Evolutionary conservation across 2,888 invertebrate genomes (phyloP), one percentile per base, ranked within the genome.

Genomic region (Cartodere bifasciata): DNA sequence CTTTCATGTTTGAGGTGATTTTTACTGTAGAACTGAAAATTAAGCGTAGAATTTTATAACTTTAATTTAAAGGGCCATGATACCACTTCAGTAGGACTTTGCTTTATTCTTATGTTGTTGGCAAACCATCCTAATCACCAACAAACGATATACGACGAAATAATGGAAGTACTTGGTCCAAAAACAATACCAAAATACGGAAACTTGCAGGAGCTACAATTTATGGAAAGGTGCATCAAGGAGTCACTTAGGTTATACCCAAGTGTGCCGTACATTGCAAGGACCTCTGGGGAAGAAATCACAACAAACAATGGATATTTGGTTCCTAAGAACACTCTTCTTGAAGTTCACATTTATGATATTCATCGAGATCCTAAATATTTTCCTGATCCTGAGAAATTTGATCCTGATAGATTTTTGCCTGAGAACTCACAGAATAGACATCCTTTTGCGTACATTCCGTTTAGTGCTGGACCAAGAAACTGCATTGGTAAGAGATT

Each of bases 1-100:
- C n/a, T n/a, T n/a, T n/a, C n/a, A n/a, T n/a, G n/a, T n/a, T 70
- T 72, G 27, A 68, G 70, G 65, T 70, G 72, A 48, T 71, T 67
- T 49, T 70, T 64, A 44, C 47, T 13, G 23, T 29, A 10, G 11
- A 2, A 25, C 13, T 14, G 12, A 17, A 28, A 17, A 10, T 17
- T 4, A 10, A 17, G 20, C 20, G 4, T 12, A 7, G 11, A 5
- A n/a, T n/a, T n/a, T n/a, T n/a, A n/a, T n/a, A n/a, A n/a, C n/a
- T n/a, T 5, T 24, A 24, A 25, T 36, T 29, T 12, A 32, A 29
- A 70, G 70, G 71, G 76, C 1, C 74, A 74, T 44, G 76, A 76
- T 36, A 76, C 75, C 0, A 72, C 72, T 1, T 65, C 73, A 1
- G 55, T 60, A 10, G 36, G 40, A n/a, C 32, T 48, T 21, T 42